Base-by-base conservation (phyloP, 2,797 vertebrate genomes). In the Buceros bicornis region DNA sequence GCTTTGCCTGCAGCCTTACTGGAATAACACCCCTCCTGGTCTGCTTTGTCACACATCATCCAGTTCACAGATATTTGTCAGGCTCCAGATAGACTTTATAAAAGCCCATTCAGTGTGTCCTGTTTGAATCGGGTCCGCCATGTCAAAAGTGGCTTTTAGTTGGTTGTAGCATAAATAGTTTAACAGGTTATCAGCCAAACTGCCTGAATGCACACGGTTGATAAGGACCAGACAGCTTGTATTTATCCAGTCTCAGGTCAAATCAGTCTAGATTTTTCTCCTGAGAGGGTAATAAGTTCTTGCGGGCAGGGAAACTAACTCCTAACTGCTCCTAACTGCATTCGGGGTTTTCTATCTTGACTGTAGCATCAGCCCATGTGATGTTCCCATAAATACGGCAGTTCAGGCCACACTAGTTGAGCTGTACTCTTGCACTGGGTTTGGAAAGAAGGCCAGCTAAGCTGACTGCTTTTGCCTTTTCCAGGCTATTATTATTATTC, bases 121-220 rank as follows among this genome's bases (percentile, higher is more conserved):
- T 70, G 35, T 37, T 84, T 47, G 56, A 56, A 15, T 5, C 3
- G 24, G 21, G 5, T 33, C 43, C 47, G 40, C 28, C 25, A 37
- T n/a, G 28, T 29, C 66, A 22, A n/a, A 37, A 82, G 20, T 16
- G 51, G 0, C 6, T 81, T 83, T 76, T 29, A 56, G 28, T 24
- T 83, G 58, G 29, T 48, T 72, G 10, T 40, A 33, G 47, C 40
- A 48, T n/a, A 33, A 69, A 35, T 5, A 48, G 24, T 43, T 2
- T 8, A 71, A 29, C 58, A 82, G 17, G 13, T 70, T 79, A 56
- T 77, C 60, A 84, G 48, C 48, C 43, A 45, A 70, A 60, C n/a
- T 58, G 6, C 29, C 42, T 77, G 28, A 45, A 35, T 1, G 3
- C 11, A 21, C 1, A 0, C 0, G 5, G 20, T 20, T 86, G 47